Evolutionary conservation across 2,113 vertebrate genomes (phyloP), one percentile per base, ranked within the genome.

Genomic region (Mola mola): DNA sequence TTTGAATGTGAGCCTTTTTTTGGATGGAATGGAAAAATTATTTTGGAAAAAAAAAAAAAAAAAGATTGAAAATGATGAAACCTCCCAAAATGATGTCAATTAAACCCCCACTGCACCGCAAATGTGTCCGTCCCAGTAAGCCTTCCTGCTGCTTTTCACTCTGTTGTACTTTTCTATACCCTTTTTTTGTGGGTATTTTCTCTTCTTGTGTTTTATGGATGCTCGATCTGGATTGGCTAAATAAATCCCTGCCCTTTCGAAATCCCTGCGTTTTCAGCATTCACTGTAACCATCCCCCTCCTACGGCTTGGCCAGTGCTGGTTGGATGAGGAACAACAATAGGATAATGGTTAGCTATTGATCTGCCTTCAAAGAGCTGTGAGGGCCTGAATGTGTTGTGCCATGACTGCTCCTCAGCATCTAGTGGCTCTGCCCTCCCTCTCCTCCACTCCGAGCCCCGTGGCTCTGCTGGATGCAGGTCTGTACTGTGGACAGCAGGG

Each of bases 331-430:
- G 81, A 88, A 83, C 87, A 89, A 89, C 86, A 88, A 87, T 88
- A 81, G 81, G 84, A 87, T 88, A 88, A 91, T 87, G 82, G 84
- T 84, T 83, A 55, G 65, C 65, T 88, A 87, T 91, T 87, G 90
- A 89, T 89, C 85, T 69, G 75, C 81, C 84, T 83, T 88, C 84
- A 83, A 78, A 87, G 86, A 85, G 80, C 83, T 83, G 87, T 22
- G 78, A 84, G 84, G 79, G 81, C 81, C 79, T 79, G 80, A 87
- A 82, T 72, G 78, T 83, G 84, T 87, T 89, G 89, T 87, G 86
- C 85, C 89, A 68, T 90, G 88, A 88, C 86, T 84, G 86, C 66
- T 82, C 81, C 77, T 86, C 75, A 66, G 78, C 80, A 84, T 87
- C 82, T 75, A 87, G 87, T 84, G 82, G 79, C 81, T 87, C 80